A percentile compares a stretch with the other conserved stretches of the same genome.
Evolutionary conservation across 2,113 vertebrate genomes (phyloP).

Genomic region (Calonectris borealis): DNA sequence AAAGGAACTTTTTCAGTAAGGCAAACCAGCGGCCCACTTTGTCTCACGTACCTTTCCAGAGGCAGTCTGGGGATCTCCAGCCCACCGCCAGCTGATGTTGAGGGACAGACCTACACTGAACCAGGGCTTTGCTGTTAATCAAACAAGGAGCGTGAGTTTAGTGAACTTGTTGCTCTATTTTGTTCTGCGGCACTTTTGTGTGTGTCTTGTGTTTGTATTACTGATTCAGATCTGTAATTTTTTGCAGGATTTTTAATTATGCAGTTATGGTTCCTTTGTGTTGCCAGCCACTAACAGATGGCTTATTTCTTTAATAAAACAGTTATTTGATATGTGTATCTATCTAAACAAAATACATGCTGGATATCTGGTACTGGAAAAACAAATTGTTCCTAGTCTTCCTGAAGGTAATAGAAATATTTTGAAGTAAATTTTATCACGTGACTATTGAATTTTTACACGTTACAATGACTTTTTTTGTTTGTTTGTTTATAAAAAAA

Average conservation of each 20-base stretch:
- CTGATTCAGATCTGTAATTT: background rate
- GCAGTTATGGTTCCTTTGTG: background rate
- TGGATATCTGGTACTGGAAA: background rate
- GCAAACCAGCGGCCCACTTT: background rate
- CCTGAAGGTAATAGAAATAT: background rate
- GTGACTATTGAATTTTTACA: background rate
- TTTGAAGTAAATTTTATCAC: background rate
- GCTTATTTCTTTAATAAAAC: conserved; percentile 1
- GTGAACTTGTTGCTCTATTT: background rate
- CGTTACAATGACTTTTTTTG: background rate
- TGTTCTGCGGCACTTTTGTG: background rate
- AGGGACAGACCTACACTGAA: background rate
- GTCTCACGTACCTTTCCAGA: background rate
- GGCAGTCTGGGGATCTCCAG: background rate
- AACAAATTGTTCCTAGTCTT: background rate
- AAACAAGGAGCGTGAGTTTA: background rate
- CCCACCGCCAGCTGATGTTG: background rate
- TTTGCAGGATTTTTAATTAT: background rate
- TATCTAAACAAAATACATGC: background rate
- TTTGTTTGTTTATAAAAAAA: background rate
- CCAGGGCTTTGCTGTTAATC: background rate
- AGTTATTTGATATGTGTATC: background rate
- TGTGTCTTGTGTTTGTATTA: background rate
- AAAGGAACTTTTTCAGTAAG: background rate
- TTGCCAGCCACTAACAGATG: background rate